Base-by-base conservation (phyloP, 2,797 vertebrate genomes). In the Microctenopoma steveboyesi region DNA sequence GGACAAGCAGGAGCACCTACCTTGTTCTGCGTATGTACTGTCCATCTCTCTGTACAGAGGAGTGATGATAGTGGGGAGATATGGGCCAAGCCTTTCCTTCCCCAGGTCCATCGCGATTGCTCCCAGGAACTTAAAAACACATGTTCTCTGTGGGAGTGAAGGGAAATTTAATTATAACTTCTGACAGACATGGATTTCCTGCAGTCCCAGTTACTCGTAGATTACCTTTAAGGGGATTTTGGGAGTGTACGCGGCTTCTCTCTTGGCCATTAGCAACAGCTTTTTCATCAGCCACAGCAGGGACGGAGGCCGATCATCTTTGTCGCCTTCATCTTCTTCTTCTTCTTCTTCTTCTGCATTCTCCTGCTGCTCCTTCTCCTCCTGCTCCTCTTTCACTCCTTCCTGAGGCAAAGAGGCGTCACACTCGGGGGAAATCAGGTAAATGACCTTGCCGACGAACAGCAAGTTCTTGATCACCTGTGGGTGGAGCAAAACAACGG, bases 391-490 rank as follows among this genome's bases (percentile, higher is more conserved):
- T n/a, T 76, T 77, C 25, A 12, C 55, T 2, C 69, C 76, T 14
- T 83, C 82, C 51, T 49, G 35, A 16, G 73, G 2, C 1, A 58
- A 0, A 6, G 71, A 14, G n/a, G 71, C 14, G 7, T 94, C 91
- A 10, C 89, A 92, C 76, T 94, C 91, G 0, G 95, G 94, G 12
- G 93, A 95, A 60, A 99, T 82, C 61, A 97, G 93, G 88, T 97
- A 96, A 59, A 99, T 91, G 73, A 97, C 95, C 85, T 98, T 98
- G 46, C 96, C 95, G 16, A 97, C 91, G 12, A 97, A 99, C 69
- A 99, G 91, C 76, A 99, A 92, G 89, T 99, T 99, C 93, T 99
- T 99, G 82, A 98, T 90, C 68, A 99, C 95, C 97, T 99, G 91
- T 22, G 72, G 48, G 74, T 1, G 12, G 9, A 30, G 52, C 3